Evolutionary conservation across 2,113 vertebrate species (phyloP), one percentile per base, ranked within the genome.

Genomic region (Thunnus maccoyii): DNA sequence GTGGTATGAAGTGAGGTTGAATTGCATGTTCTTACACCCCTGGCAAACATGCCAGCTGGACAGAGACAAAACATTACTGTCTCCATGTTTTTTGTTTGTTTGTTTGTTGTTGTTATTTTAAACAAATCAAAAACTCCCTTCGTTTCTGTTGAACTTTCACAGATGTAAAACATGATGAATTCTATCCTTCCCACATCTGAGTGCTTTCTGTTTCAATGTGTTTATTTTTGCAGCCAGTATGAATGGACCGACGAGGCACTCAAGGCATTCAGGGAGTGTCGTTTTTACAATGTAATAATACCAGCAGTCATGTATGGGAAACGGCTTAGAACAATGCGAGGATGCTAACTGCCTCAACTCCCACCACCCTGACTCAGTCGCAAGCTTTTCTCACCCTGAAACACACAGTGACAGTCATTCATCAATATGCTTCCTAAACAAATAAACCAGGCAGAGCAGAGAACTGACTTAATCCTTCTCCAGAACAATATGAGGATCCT

Each of bases 151-250:
- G 54, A 62, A 61, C 52, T 61, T 51, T 61, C 44, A 32, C 47
- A 48, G 56, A 55, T 1, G 1, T 56, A 12, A 58, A 68, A 67
- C 65, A 47, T 70, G 58, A 84, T 71, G 36, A 68, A 83, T 57
- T 58, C 27, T 41, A 16, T 61, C 27, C 56, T 46, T 57, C 50
- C 27, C 8, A 5, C 48, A 51, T 52, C 47, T 18, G 18, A 72
- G 30, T 69, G 51, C 58, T 44, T 44, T 44, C 48, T 32, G 25
- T 70, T 18, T 46, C 20, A 0, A 36, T 51, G 62, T 86, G 82
- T 86, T 90, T 89, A 78, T 89, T 91, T 91, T 72, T 86, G 75
- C 60, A 70, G 62, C 20, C 48, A 22, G 30, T 69, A 71, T 56
- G 69, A 70, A 78, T 76, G 47, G 76, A 80, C 54, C 7, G 22